phyloP scores from a whole-genome alignment of 1,140 invertebrate genomes.

The Ostrea denselamellosa region DNA sequence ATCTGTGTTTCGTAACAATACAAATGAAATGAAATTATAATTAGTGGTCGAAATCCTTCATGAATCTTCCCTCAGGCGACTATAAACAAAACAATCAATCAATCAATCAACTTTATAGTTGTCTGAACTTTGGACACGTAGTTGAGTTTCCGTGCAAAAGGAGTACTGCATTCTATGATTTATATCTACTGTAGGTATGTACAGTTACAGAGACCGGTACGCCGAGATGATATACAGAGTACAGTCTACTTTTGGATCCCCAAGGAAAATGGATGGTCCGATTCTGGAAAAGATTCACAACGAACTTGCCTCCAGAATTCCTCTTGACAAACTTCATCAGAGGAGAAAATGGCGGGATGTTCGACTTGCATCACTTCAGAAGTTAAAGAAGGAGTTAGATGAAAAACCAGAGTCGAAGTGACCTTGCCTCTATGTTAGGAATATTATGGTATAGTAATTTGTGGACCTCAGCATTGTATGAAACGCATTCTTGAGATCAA shows the following conservation, averaged over 20 bases:
- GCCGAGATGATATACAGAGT: slow-evolving; percentile 64
- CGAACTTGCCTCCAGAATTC: slow-evolving; percentile 78
- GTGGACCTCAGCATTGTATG: too few species aligned
- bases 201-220: slow-evolving; percentile 87
- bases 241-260: slow-evolving; percentile 57
- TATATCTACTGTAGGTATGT: slow-evolving; percentile 81
- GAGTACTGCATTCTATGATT: background rate
- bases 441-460: background rate
- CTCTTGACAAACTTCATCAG: slow-evolving; percentile 87
- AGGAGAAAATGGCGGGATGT: slow-evolving; percentile 90
- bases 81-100: too few species aligned
- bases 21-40: too few species aligned
- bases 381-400: slow-evolving; percentile 39
- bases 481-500: too few species aligned
- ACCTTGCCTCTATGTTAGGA: too few species aligned
- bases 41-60: too few species aligned
- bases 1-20: too few species aligned
- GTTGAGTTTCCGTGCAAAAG: background rate
- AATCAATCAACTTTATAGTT: too few species aligned
- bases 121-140: too few species aligned
- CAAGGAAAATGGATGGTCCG: slow-evolving; percentile 61
- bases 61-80: too few species aligned
- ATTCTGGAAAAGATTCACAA: slow-evolving; percentile 63
- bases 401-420: background rate
- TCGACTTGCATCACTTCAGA: slow-evolving; percentile 87